Percentiles rank a stretch among this genome's conserved stretches.
These are phyloP conservation scores for Vanacampus margaritifer DNA, from an alignment of 2,113 vertebrate genomes.

Conservation along the genomic window DNA sequence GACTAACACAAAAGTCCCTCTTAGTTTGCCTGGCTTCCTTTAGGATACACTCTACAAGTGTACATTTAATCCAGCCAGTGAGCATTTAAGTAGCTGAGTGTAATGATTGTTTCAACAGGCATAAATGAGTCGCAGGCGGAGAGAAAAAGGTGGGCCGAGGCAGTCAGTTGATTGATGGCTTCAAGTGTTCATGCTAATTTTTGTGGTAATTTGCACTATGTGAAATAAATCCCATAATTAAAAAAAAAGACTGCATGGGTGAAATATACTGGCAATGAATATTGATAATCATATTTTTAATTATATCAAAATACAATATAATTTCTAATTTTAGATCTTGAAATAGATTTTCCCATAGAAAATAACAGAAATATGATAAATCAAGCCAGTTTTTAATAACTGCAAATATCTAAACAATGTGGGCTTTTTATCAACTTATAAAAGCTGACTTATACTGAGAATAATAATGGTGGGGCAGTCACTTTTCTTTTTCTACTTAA, in stretches of 20 bases:
- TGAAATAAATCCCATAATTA: slow-evolving; percentile 6
- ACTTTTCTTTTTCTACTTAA: too few species aligned
- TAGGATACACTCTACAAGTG: neutral
- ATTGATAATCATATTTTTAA: slow-evolving; percentile 33
- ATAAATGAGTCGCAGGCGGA: slow-evolving; percentile 42
- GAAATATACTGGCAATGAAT: slow-evolving; percentile 15
- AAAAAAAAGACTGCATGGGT: slow-evolving; percentile 7
- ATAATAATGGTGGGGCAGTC: too few species aligned
- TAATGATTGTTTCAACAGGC: slow-evolving; percentile 44
- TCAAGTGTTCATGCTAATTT: slow-evolving; percentile 10
- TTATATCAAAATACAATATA: slow-evolving; percentile 8
- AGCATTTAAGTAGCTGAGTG: slow-evolving; percentile 51
- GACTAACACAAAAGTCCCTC: slow-evolving; percentile 57
- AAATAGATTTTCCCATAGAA: neutral
- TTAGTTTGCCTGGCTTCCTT: slow-evolving; percentile 36
- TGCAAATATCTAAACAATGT: too few species aligned
- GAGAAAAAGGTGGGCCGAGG: slow-evolving; percentile 30
- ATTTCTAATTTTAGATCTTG: neutral
- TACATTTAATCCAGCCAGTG: slow-evolving; percentile 41
- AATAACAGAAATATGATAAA: too few species aligned
- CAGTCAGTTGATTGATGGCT: slow-evolving; percentile 19
- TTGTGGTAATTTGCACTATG: slow-evolving; percentile 11
- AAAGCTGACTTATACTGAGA: too few species aligned
- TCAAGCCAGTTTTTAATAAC: too few species aligned
- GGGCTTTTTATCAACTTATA: too few species aligned